phyloP scores from a whole-genome alignment of 1,140 invertebrate species.

The Copidosoma floridanum region DNA sequence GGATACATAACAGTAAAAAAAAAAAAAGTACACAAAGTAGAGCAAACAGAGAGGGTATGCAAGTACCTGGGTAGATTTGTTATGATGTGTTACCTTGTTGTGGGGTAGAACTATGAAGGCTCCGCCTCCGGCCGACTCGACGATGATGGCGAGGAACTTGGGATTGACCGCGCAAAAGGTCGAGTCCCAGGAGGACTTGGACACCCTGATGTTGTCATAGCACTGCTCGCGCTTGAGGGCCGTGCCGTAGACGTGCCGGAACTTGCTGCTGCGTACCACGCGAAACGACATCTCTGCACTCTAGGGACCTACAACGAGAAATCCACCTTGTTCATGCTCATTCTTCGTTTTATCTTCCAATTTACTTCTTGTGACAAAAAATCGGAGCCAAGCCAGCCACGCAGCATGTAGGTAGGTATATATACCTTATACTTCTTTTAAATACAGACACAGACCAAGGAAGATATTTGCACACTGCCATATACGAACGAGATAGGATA shows the following conservation, averaged over 20 bases:
- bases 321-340: slow-evolving; percentile 20
- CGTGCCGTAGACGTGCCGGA: slow-evolving; percentile 98
- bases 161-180: slow-evolving; percentile 99
- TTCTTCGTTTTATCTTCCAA: too few species aligned
- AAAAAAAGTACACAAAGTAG: not conserved
- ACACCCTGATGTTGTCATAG: slow-evolving; percentile 98
- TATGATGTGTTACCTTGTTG: slow-evolving; percentile 93
- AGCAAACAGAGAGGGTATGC: slow-evolving; percentile 8
- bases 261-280: slow-evolving; percentile 94
- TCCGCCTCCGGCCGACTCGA: slow-evolving; percentile 96
- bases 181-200: slow-evolving; percentile 97
- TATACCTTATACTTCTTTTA: too few species aligned
- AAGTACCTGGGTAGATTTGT: too few species aligned
- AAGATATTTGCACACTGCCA: too few species aligned
- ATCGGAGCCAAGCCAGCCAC: too few species aligned
- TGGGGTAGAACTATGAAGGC: slow-evolving; percentile 97
- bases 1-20: not conserved
- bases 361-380: not conserved
- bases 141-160: slow-evolving; percentile 98
- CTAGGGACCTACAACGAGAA: slow-evolving; percentile 22
- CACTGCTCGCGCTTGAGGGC: slow-evolving; percentile 95
- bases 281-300: slow-evolving; percentile 81
- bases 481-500: too few species aligned
- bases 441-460: too few species aligned
- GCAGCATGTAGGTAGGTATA: too few species aligned